Evolutionary conservation across 2,797 vertebrate genomes (phyloP).

Genomic region (Myripristis jacobus): DNA sequence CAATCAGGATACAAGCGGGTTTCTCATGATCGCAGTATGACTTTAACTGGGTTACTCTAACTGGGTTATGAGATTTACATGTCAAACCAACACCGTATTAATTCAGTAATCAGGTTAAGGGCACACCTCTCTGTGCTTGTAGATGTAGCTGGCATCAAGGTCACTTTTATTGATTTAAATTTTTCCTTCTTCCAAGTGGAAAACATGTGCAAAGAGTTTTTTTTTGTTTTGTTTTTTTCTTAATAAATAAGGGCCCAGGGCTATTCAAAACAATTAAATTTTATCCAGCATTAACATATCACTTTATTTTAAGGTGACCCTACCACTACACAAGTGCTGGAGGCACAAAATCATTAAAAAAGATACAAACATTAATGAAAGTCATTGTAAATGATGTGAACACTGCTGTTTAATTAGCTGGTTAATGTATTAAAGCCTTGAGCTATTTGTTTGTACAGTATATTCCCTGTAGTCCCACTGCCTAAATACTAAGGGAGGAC

Average conservation of each 20-base stretch:
- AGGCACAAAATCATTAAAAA: constrained; percentile 33
- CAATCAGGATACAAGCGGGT: too few relatives aligned
- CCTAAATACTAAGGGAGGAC: constrained; percentile 20
- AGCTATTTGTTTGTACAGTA: constrained; percentile 47
- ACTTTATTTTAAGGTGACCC: constrained; percentile 41
- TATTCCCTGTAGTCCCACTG: constrained; percentile 15
- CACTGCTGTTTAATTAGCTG: constrained; percentile 47
- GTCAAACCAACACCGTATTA: neutral
- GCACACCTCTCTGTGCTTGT: neutral
- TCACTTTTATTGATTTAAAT: constrained; percentile 12
- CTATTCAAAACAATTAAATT: constrained; percentile 13
- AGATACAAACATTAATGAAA: constrained; percentile 51
- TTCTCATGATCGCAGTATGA: too few relatives aligned
- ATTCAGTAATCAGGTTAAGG: neutral
- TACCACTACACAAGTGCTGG: constrained; percentile 7
- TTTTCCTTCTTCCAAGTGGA: neutral
- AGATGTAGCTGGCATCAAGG: neutral
- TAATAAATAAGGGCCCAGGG: neutral
- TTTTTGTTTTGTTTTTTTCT: too few relatives aligned
- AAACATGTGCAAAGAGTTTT: too few relatives aligned
- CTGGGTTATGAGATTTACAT: neutral
- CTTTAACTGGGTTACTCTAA: too few relatives aligned
- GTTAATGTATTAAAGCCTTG: constrained; percentile 38
- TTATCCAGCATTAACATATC: constrained; percentile 38
- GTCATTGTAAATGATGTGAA: constrained; percentile 31